Base-by-base conservation (phyloP, 1,140 invertebrate species). In the Drosophila equinoxialis region DNA sequence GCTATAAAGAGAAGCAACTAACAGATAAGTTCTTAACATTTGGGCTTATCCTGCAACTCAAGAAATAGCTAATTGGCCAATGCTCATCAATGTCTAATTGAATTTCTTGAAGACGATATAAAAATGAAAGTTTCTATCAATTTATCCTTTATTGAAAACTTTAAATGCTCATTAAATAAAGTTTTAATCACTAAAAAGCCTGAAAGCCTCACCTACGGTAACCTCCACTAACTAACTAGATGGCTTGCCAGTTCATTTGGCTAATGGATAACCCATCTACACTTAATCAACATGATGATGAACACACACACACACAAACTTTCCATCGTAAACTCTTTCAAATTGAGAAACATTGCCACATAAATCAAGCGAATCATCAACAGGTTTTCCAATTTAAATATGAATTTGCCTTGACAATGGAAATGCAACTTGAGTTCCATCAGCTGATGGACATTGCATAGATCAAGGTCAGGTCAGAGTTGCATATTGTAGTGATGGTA, bases 261-360 rank as follows among this genome's bases (percentile, higher is more conserved):
- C 68, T 71, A 77, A 77, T 77, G 73, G 60, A 76, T 39, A 60
- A 35, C 60, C 58, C 74, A 77, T 71, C 55, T 37, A 13, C 37
- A 39, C 11, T 39, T 13, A 39, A 39, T 39, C 37, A 39, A 11
- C 37, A 39, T 39, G 1, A 39, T 39, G 3, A 39, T 39, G 37
- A 39, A 2, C 37, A 39, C 8, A 39, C 3, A 39, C 37, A 39
- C 62, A 45, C 8, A 48, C 14, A 66, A 58, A 77, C 75, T 77
- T 77, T 77, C 75, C 62, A 77, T 77, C 68, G 75, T 77, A 71
- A 77, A 77, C 75, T 77, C 74, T 58, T 41, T 61, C 30, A 68
- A 77, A 66, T 71, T 62, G 42, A 77, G 23, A 62, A 58, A 57
- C 48, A 58, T 75, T 74, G 65, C 61, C 61, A 33, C 74, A 71